Evolutionary conservation across 2,888 invertebrate genomes (phyloP), one percentile per base, ranked within the genome.

Genomic region (Cheilosia vernalis): DNA sequence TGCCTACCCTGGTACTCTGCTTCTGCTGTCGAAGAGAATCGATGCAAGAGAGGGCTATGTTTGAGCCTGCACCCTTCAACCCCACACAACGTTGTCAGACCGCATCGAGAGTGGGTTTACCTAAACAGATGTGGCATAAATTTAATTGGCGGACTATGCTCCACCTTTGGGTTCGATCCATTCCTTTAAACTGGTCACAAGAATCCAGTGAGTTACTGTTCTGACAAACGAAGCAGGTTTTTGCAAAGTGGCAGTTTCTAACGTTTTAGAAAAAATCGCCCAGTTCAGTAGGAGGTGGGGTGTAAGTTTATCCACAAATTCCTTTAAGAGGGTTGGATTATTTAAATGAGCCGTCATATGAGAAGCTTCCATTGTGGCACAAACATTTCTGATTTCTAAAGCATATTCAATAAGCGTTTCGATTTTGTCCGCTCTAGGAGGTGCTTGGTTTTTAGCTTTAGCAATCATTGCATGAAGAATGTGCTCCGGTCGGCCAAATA

Each of bases 401-500:
- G 67, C 44, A 21, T 17, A 66, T n/a, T 66, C 66, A 6, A 67
- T 67, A 42, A 67, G 40, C 42, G 67, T 27, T 56, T 67, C 67
- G 56, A 53, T 33, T 19, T 66, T 55, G 19, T 44, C 56, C 33
- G 44, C 56, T 9, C n/a, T 55, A 47, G 56, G 56, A 69, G 58
- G 58, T 58, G 69, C 44, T 37, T 30, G 24, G 24, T 17, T 9
- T 24, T 58, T 49, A 2, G 49, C 70, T 2, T 24, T 67, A 15
- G 10, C 42, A 56, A 55, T 67, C 67, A 30, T 10, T 1, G 55
- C 17, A 7, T 67, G 67, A 17, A 33, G n/a, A 13, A 67, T 67
- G 4, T 56, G 44, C 13, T 56, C 44, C 13, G 27, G 55, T 30
- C 30, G 30, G 30, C 30, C 30, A 30, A 30, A 30, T 30, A n/a